Evolutionary conservation across 2,113 vertebrate genomes (phyloP).

Genomic region (Psittacula cyanocephala): DNA sequence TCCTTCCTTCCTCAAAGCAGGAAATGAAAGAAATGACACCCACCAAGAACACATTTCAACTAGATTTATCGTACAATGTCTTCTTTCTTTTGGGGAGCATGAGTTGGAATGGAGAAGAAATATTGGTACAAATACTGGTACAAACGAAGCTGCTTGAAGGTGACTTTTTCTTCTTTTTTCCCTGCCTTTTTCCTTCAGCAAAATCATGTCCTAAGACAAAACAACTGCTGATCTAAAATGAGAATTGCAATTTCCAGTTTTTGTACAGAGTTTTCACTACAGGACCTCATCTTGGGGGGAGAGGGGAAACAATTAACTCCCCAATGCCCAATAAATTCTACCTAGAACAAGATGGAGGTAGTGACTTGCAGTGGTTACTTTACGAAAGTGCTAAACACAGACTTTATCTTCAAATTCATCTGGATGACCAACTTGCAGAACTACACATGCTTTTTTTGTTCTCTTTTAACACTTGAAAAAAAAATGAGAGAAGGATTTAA

Average conservation of each 20-base stretch:
- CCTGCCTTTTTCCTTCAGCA: background rate
- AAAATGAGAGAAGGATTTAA: background rate
- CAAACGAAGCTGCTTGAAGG: background rate
- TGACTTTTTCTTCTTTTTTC: background rate
- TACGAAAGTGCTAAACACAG: background rate
- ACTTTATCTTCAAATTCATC: background rate
- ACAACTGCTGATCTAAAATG: background rate
- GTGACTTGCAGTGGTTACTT: background rate
- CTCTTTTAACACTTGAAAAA: background rate
- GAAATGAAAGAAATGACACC: background rate
- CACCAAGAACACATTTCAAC: background rate
- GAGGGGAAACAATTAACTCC: background rate
- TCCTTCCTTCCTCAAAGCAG: background rate
- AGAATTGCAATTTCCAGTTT: background rate
- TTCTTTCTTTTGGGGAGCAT: background rate
- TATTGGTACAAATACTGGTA: background rate
- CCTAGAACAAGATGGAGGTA: background rate
- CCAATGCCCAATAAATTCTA: background rate
- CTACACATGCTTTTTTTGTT: background rate
- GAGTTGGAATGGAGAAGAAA: background rate
- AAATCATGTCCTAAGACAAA: background rate
- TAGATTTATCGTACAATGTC: background rate
- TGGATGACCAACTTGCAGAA: background rate
- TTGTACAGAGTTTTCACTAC: background rate
- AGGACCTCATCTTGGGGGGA: background rate